Evolutionary conservation across 2,888 invertebrate species (phyloP).

Genomic region (Trachelus iudaicus): DNA sequence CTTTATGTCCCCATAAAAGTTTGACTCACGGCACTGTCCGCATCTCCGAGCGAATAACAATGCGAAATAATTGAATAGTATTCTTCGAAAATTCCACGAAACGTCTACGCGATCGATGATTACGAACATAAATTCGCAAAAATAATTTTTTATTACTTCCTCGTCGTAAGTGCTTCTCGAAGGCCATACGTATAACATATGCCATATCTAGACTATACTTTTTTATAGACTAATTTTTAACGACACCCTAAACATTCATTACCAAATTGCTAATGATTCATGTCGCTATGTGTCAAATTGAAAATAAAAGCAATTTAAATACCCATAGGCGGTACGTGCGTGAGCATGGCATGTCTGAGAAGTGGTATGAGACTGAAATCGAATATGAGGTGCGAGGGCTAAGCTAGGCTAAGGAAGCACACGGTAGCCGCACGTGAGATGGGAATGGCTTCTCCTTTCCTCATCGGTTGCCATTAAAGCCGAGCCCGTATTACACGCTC

Average conservation of each 20-base stretch:
- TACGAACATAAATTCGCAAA: background rate
- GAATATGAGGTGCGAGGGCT: slow-evolving; percentile 55
- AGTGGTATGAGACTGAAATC: slow-evolving; percentile 45
- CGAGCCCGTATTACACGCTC: slow-evolving; percentile 33
- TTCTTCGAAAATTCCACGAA: background rate
- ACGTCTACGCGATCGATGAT: background rate
- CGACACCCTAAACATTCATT: background rate
- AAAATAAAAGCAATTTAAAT: slow-evolving; percentile 14
- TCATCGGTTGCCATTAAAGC: slow-evolving; percentile 40
- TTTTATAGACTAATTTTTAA: background rate
- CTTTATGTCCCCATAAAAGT: background rate
- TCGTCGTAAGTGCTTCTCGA: background rate
- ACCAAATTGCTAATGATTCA: background rate
- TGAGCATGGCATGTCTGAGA: slow-evolving; percentile 34
- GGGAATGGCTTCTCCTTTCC: slow-evolving; percentile 51
- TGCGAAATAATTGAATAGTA: background rate
- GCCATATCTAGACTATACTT: background rate
- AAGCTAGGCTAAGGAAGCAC: slow-evolving; percentile 45
- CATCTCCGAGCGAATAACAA: background rate
- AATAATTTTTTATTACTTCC: background rate
- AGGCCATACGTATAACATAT: background rate
- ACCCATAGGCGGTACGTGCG: slow-evolving; percentile 37
- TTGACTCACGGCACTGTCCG: background rate
- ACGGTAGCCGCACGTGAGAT: slow-evolving; percentile 42
- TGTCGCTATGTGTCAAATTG: background rate